These are phyloP conservation scores for Helicolenus hilgendorfi DNA, from an alignment of 2,797 vertebrate genomes.

Conservation along the genomic window DNA sequence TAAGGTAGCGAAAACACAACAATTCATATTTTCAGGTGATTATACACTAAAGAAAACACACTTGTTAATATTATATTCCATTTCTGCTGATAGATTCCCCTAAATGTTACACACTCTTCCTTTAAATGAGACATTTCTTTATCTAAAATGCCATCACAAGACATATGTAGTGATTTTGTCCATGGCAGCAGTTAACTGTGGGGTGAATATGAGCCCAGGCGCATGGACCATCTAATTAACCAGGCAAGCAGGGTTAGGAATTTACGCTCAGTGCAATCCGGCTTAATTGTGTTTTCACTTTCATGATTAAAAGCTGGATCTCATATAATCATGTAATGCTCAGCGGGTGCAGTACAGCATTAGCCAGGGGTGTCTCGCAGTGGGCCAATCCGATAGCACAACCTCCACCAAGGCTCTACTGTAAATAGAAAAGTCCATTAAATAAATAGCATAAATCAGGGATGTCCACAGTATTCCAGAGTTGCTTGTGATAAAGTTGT, in stretches of 20 bases:
- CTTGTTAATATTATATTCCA: not conserved
- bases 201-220: not conserved
- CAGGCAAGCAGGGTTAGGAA: constrained; percentile 17
- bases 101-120: not conserved
- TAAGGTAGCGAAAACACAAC: no score
- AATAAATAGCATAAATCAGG: constrained; percentile 29
- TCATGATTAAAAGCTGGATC: constrained; percentile 63
- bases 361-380: not conserved
- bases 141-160: constrained; percentile 30
- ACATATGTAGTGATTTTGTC: constrained; percentile 30
- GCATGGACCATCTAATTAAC: constrained; percentile 47
- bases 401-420: constrained; percentile 1
- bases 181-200: constrained; percentile 15
- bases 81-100: not conserved
- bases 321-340: constrained; percentile 40
- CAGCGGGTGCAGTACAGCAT: constrained; percentile 18
- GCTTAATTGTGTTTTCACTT: constrained; percentile 56
- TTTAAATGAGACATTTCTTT: constrained; percentile 29
- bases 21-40: no score
- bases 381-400: not conserved
- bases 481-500: constrained; percentile 13
- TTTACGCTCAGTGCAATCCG: constrained; percentile 37
- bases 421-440: not conserved
- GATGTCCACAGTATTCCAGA: not conserved
- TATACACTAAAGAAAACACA: no score